These are phyloP conservation scores for Drosophila robusta DNA, from an alignment of 2,888 invertebrate genomes.

Conservation along the genomic window DNA sequence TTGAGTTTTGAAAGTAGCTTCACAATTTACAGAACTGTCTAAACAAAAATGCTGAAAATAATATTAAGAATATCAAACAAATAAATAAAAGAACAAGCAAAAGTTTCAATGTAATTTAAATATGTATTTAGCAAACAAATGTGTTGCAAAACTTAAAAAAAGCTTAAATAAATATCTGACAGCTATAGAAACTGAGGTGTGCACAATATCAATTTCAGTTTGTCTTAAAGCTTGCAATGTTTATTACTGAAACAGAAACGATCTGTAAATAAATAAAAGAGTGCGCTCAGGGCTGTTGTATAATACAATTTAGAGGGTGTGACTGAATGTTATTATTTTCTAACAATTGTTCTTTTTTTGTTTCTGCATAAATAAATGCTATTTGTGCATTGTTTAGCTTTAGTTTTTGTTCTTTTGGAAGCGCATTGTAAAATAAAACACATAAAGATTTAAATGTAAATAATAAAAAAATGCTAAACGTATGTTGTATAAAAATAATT, in stretches of 20 bases:
- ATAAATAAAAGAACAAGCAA: conserved; percentile 19
- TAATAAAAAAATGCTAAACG: conserved; percentile 12
- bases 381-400: conserved; percentile 57
- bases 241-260: conserved; percentile 30
- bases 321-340: conserved; percentile 17
- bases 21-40: conserved; percentile 5
- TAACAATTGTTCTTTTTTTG: conserved; percentile 9
- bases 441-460: conserved; percentile 19
- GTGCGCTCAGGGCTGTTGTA: conserved; percentile 67
- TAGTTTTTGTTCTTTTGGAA: conserved; percentile 45
- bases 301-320: conserved; percentile 68
- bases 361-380: conserved; percentile 22
- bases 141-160: conserved; percentile 42
- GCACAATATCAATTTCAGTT: conserved; percentile 38
- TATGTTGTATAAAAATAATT: conserved; percentile 19
- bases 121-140: conserved; percentile 48
- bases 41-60: conserved; percentile 7
- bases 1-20: conserved; percentile 47
- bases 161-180: conserved; percentile 52
- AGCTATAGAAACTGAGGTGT: conserved; percentile 26
- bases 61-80: conserved; percentile 6
- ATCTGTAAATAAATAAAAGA: conserved; percentile 23
- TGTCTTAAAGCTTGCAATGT: conserved; percentile 68
- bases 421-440: conserved; percentile 47
- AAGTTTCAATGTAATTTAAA: conserved; percentile 42